Evolutionary conservation across 2,888 invertebrate genomes (phyloP).

Genomic region (Epirrhoe tristata): DNA sequence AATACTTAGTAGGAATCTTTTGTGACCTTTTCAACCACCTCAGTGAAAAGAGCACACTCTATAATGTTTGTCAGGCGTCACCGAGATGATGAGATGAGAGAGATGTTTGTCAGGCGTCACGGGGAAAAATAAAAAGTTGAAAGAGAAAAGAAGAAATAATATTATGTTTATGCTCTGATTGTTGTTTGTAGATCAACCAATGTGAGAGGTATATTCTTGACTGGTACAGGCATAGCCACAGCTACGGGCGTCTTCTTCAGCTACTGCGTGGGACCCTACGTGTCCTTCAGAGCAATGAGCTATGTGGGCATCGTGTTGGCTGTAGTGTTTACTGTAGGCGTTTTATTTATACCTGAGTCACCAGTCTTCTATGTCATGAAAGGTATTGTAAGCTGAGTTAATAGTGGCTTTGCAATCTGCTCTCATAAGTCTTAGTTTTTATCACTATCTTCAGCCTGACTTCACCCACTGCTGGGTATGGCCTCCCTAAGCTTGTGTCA

Average conservation of each 20-base stretch:
- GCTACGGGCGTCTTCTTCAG: slow-evolving; percentile 49
- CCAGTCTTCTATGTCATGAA: slow-evolving; percentile 26
- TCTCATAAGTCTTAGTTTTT: too few species aligned
- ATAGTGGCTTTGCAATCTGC: background rate
- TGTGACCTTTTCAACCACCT: too few species aligned
- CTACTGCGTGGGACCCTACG: slow-evolving; percentile 49
- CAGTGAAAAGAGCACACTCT: too few species aligned
- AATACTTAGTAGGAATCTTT: too few species aligned
- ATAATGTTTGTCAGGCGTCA: too few species aligned
- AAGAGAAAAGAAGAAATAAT: too few species aligned
- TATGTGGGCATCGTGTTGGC: slow-evolving; percentile 23
- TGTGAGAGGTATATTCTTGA: slow-evolving; percentile 54
- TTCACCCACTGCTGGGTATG: too few species aligned
- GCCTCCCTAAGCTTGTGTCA: too few species aligned
- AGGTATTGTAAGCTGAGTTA: slow-evolving; percentile 17
- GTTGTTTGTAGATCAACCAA: slow-evolving; percentile 52
- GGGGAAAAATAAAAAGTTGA: too few species aligned
- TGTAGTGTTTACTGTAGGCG: slow-evolving; percentile 8
- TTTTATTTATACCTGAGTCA: slow-evolving; percentile 28
- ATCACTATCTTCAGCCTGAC: too few species aligned
- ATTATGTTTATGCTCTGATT: background rate
- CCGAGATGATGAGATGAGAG: too few species aligned
- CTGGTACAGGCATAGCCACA: slow-evolving; percentile 46
- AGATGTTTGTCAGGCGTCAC: too few species aligned
- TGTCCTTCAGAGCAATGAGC: slow-evolving; percentile 43